A percentile compares a stretch with the other conserved stretches of the same genome.
Conservation (phyloP, 2,113 vertebrate species). For the Columba janthina region DNA sequence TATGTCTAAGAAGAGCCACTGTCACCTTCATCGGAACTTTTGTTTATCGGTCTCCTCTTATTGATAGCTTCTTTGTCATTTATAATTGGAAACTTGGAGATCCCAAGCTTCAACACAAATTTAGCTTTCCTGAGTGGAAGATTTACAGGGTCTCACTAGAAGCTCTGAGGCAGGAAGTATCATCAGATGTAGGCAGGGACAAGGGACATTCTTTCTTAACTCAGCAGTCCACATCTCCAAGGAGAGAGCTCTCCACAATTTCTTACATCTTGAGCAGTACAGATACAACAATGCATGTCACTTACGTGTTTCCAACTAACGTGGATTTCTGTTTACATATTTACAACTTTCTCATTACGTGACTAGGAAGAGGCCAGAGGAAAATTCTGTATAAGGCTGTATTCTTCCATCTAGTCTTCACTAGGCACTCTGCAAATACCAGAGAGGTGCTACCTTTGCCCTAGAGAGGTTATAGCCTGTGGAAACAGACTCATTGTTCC, state of each 20-base stretch:
- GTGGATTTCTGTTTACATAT: background rate
- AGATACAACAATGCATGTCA: background rate
- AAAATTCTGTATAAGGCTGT: background rate
- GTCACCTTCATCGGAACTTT: background rate
- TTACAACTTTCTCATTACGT: background rate
- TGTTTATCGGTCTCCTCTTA: background rate
- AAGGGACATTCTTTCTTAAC: background rate
- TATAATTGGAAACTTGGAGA: background rate
- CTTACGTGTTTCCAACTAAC: background rate
- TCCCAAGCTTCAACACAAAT: background rate
- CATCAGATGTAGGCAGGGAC: accelerated
- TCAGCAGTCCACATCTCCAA: background rate
- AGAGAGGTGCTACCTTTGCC: background rate
- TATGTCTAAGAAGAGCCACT: background rate
- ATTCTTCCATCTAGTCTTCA: background rate
- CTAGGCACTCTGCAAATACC: background rate
- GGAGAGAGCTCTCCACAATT: background rate
- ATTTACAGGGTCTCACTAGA: background rate
- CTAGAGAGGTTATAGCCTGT: background rate
- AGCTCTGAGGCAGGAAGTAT: background rate
- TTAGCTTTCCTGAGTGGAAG: background rate
- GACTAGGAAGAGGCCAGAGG: background rate
- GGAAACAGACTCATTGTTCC: background rate
- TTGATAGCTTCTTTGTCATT: background rate
- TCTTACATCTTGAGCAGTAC: accelerated